Base-by-base conservation (phyloP, 2,888 invertebrate genomes). In the Sclerodermus sp. region DNA sequence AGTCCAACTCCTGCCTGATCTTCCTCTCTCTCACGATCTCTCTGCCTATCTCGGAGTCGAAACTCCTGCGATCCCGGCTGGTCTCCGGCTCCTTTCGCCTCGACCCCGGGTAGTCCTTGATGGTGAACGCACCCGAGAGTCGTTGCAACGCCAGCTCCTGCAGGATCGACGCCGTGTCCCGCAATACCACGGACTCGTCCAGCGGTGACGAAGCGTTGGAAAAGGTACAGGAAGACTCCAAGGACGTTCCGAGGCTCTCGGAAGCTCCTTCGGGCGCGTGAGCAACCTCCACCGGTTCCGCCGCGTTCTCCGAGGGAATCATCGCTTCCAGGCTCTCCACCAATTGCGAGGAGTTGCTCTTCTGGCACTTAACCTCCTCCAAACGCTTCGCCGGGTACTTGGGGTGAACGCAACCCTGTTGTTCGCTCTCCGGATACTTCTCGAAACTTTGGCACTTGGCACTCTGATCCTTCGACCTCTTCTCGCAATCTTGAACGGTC, bases 11-110 rank as follows among this genome's bases (percentile, higher is more conserved):
- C 41, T 79, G 76, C 18, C 74, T 73, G 73, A 80, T 79, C 48
- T 77, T 78, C 3, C 79, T 66, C 45, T 81, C 81, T 6, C 79
- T 67, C 0, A 81, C 73, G 32, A 80, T 79, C 53, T 81, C 80
- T 8, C 80, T 62, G 1, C 81, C 81, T 16, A 81, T 81, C 58
- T 81, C 81, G 1, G 81, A 79, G 51, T 82, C 81, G 55, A 80
- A 79, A 50, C 76, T 79, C 2, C 79, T 66, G n/a, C 77, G 62
- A 32, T 77, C 75, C n/a, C 65, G 58, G 14, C 53, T 49, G n/a
- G 61, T 50, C 2, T 74, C 75, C 0, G 64, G 50, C 1, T 77
- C 75, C 47, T 71, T 71, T 13, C 68, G 63, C 18, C 63, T 62
- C 32, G 70, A 59, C 1, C 58, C 45, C 0, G 66, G 56, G 10